Conservation (phyloP, 2,113 vertebrate species). For the Eptesicus fuscus region DNA sequence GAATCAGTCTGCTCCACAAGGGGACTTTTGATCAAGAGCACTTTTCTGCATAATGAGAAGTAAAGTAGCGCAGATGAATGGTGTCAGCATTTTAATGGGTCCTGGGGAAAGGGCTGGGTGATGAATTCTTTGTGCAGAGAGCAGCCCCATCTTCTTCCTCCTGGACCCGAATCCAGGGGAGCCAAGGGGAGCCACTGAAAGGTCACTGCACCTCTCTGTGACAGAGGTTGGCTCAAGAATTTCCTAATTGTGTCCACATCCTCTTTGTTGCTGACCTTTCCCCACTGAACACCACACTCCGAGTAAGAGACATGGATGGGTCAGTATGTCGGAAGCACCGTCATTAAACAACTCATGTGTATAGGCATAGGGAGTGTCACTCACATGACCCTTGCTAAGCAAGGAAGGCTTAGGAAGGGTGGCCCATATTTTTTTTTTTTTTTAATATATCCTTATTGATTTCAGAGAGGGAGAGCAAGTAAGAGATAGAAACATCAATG, state of each 20-base stretch:
- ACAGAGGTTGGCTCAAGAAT: background rate
- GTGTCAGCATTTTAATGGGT: conserved; percentile 69
- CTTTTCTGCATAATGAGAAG: conserved; percentile 67
- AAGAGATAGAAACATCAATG: too few relatives aligned
- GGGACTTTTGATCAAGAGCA: conserved; percentile 69
- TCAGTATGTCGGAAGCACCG: background rate
- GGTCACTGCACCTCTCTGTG: conserved; percentile 33
- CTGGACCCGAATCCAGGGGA: background rate
- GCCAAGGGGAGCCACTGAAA: conserved; percentile 35
- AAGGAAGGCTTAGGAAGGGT: background rate
- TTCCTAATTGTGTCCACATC: background rate
- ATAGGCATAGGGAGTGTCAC: background rate
- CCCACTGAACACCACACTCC: background rate
- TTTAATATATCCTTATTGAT: too few relatives aligned
- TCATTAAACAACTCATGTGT: background rate
- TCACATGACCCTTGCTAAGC: background rate
- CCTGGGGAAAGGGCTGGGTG: conserved; percentile 49
- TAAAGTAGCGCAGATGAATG: conserved; percentile 68
- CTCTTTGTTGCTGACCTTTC: conserved; percentile 31
- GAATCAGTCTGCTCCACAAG: conserved; percentile 60
- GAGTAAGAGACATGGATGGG: background rate
- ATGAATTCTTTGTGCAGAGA: conserved; percentile 58
- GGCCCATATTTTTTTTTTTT: background rate
- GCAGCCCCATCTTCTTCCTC: conserved; percentile 36
- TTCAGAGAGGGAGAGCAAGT: too few relatives aligned